A percentile compares a stretch with the other conserved stretches of the same genome.
Conservation (phyloP, 2,797 vertebrate genomes). For the Pampus argenteus region DNA sequence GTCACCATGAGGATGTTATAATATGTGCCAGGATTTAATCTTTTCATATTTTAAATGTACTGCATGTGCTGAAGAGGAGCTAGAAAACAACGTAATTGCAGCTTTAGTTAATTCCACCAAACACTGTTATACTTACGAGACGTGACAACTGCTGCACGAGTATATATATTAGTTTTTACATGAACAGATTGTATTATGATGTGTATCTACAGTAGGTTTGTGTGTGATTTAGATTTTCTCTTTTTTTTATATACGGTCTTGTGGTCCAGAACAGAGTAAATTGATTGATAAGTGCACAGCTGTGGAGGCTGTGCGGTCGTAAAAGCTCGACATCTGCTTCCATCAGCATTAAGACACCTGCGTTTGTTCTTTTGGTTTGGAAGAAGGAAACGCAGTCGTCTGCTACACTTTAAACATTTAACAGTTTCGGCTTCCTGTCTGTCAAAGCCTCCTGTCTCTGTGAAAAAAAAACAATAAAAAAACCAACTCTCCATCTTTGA, state of each 20-base stretch:
- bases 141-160: not conserved
- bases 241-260: not conserved
- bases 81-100: not conserved
- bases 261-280: not conserved
- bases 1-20: not conserved
- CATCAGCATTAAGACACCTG: slow-evolving; percentile 27
- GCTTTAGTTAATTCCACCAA: not conserved
- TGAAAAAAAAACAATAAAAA: not conserved
- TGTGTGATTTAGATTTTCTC: not conserved
- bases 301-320: not conserved
- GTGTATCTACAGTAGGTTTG: not conserved
- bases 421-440: slow-evolving; percentile 46
- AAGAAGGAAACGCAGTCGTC: slow-evolving; percentile 26
- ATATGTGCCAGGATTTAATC: not conserved
- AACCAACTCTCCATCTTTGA: slow-evolving; percentile 35
- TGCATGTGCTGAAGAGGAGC: not conserved
- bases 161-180: not conserved
- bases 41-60: not conserved
- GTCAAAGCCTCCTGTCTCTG: slow-evolving; percentile 5
- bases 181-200: accelerated
- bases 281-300: not conserved
- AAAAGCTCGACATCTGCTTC: slow-evolving; percentile 12
- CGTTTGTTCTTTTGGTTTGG: slow-evolving; percentile 2
- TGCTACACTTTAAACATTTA: slow-evolving; percentile 25
- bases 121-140: not conserved